Base-by-base conservation (phyloP, 2,888 invertebrate species). In the Mesopsocus fuscifrons region DNA sequence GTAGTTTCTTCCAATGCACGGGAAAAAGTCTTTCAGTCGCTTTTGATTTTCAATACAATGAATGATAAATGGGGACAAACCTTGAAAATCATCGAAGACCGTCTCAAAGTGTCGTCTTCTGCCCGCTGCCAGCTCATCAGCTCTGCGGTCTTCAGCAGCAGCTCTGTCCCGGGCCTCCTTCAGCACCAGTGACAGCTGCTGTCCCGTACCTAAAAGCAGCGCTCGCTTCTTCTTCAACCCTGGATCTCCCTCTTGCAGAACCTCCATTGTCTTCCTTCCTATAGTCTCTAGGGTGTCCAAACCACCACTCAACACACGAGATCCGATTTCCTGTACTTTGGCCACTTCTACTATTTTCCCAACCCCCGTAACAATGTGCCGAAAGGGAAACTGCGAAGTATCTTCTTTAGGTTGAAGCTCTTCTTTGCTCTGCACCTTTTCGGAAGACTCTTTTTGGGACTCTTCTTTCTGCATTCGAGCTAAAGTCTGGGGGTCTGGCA, bases 261-360 rank as follows among this genome's bases (percentile, higher is more conserved):
- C 87, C 56, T 85, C 81, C 78, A 91, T 88, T 0, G 92, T 94
- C 59, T 91, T 91, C 59, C 91, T 91, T 5, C 94, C 94, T 49
- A 94, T 83, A 0, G 81, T 79, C 61, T 94, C 94, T 38, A 94
- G 62, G 0, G 91, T 91, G 55, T 87, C 91, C 18, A 87, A 62
- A 16, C 87, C 83, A 1, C 82, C 81, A 13, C 74, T 68, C 49
- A 87, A 69, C 1, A 87, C 83, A 64, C 75, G 77, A 41, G 68
- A 70, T 2, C 80, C 70, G 35, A 79, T 80, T 8, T 62, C 67
- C 58, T 77, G 80, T 33, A 78, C 77, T 2, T 53, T 53, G 26
- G 53, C 30, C 26, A 43, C 41, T 41, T 42, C 44, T 8, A 43
- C 34, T 2, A 43, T 34, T 34, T 43, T 43, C 13, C 40, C 26